A percentile compares a stretch with the other conserved stretches of the same genome.
These are phyloP conservation scores for Labia minor DNA, from an alignment of 2,888 invertebrate genomes.

Conservation along the genomic window DNA sequence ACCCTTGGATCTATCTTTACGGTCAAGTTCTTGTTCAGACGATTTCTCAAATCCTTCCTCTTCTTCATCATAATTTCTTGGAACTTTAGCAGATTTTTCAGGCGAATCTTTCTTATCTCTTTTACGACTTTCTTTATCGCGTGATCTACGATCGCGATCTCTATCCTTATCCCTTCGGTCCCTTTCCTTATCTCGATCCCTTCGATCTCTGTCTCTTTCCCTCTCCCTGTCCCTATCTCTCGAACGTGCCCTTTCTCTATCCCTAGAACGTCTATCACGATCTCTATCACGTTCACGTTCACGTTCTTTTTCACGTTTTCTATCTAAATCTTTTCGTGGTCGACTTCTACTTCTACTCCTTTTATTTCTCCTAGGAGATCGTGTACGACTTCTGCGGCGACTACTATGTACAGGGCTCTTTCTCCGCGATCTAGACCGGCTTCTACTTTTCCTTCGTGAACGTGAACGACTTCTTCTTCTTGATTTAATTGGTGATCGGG, in stretches of 20 bases:
- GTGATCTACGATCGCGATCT: slow-evolving; percentile 20
- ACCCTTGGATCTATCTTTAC: slow-evolving; percentile 16
- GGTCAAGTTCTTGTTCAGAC: slow-evolving; percentile 17
- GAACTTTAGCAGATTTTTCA: slow-evolving; percentile 29
- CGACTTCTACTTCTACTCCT: slow-evolving; percentile 23
- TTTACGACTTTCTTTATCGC: slow-evolving; percentile 25
- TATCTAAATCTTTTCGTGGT: slow-evolving; percentile 22
- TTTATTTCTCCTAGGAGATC: slow-evolving; percentile 26
- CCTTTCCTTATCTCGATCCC: slow-evolving; percentile 22
- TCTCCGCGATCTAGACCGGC: slow-evolving; percentile 40
- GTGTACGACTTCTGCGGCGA: slow-evolving; percentile 23
- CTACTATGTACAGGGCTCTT: slow-evolving; percentile 32
- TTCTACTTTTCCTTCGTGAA: slow-evolving; percentile 29
- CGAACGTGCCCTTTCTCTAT: slow-evolving; percentile 23
- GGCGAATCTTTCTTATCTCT: slow-evolving; percentile 26
- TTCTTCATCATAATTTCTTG: slow-evolving; percentile 45
- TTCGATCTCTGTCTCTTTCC: slow-evolving; percentile 21
- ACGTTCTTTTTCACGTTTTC: slow-evolving; percentile 26
- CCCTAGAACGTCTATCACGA: slow-evolving; percentile 13
- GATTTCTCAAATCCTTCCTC: slow-evolving; percentile 39
- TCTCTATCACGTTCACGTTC: slow-evolving; percentile 24
- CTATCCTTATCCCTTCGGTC: slow-evolving; percentile 23
- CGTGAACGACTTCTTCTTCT: slow-evolving; percentile 26
- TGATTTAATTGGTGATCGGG: slow-evolving; percentile 24
- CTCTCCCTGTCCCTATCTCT: slow-evolving; percentile 26